These are phyloP conservation scores for Zaprionus tsacasi DNA, from an alignment of 1,140 invertebrate genomes.

Conservation along the genomic window DNA sequence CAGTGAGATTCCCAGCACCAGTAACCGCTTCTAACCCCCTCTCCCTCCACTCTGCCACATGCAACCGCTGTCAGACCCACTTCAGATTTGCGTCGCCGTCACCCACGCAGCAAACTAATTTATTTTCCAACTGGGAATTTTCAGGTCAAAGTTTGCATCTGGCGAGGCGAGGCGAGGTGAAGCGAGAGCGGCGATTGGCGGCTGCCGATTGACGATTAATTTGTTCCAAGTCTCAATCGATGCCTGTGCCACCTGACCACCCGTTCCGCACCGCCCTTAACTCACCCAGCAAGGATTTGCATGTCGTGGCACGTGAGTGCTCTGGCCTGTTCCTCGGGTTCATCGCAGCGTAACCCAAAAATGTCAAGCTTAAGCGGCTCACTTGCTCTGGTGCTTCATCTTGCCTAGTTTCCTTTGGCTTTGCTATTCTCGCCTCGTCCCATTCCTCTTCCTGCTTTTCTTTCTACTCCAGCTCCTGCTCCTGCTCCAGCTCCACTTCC, in stretches of 20 bases:
- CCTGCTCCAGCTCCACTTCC: conserved; percentile 12
- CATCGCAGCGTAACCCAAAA: conserved; percentile 79
- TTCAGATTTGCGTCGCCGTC: conserved; percentile 72
- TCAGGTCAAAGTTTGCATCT: conserved; percentile 52
- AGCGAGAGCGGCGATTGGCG: conserved; percentile 21
- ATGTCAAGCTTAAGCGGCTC: conserved; percentile 71
- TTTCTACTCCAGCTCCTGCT: background rate
- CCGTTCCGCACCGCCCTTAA: background rate
- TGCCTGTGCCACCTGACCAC: background rate
- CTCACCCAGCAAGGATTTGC: conserved; percentile 2
- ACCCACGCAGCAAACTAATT: conserved; percentile 77
- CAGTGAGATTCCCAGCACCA: conserved; percentile 16
- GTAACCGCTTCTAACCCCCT: background rate
- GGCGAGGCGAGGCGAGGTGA: conserved; percentile 37
- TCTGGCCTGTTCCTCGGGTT: conserved; percentile 62
- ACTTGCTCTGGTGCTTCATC: conserved; percentile 37
- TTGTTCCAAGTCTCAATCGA: conserved; percentile 74
- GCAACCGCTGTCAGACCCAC: conserved; percentile 71
- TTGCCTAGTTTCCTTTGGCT: background rate
- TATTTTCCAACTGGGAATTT: conserved; percentile 77
- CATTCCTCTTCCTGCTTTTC: background rate
- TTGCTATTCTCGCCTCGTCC: conserved; percentile 1
- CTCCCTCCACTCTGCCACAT: background rate
- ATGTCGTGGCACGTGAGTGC: conserved; percentile 49
- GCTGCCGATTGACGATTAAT: conserved; percentile 66